Percentiles rank a stretch among this genome's conserved stretches.
phyloP scores from a whole-genome alignment of 2,888 invertebrate species.

The Oxytorus armatus region DNA sequence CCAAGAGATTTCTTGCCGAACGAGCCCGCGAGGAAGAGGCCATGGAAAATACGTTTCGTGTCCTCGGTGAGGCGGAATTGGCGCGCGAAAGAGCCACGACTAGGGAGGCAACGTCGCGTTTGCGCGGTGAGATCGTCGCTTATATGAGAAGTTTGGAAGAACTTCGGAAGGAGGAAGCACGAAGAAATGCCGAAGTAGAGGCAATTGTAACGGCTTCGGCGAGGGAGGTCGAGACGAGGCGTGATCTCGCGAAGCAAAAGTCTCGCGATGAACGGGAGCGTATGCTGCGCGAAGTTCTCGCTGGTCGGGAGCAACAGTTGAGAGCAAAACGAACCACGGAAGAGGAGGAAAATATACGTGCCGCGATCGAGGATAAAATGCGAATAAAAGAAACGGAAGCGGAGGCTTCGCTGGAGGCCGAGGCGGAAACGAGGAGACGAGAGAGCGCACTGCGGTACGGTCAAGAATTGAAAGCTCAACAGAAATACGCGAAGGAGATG shows the following conservation, averaged over 20 bases:
- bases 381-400: slow-evolving; percentile 69
- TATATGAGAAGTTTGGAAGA: slow-evolving; percentile 76
- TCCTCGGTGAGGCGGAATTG: slow-evolving; percentile 71
- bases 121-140: slow-evolving; percentile 75
- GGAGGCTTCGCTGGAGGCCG: slow-evolving; percentile 66
- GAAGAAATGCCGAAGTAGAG: slow-evolving; percentile 72
- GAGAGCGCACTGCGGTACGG: slow-evolving; percentile 71
- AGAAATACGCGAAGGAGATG: slow-evolving; percentile 52
- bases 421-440: slow-evolving; percentile 58
- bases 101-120: slow-evolving; percentile 66
- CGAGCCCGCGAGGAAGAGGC: slow-evolving; percentile 73
- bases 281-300: slow-evolving; percentile 69
- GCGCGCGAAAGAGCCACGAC: slow-evolving; percentile 69
- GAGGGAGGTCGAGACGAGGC: slow-evolving; percentile 63
- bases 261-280: slow-evolving; percentile 70
- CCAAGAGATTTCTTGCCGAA: slow-evolving; percentile 72
- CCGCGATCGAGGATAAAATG: slow-evolving; percentile 66
- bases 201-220: slow-evolving; percentile 67
- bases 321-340: slow-evolving; percentile 63
- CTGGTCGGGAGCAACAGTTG: slow-evolving; percentile 73
- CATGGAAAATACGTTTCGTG: slow-evolving; percentile 69
- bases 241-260: slow-evolving; percentile 66
- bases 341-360: slow-evolving; percentile 58
- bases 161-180: slow-evolving; percentile 71
- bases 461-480: slow-evolving; percentile 73